These are phyloP conservation scores for Melanotaenia maccullochi DNA, from an alignment of 2,797 vertebrate species.

Conservation along the genomic window DNA sequence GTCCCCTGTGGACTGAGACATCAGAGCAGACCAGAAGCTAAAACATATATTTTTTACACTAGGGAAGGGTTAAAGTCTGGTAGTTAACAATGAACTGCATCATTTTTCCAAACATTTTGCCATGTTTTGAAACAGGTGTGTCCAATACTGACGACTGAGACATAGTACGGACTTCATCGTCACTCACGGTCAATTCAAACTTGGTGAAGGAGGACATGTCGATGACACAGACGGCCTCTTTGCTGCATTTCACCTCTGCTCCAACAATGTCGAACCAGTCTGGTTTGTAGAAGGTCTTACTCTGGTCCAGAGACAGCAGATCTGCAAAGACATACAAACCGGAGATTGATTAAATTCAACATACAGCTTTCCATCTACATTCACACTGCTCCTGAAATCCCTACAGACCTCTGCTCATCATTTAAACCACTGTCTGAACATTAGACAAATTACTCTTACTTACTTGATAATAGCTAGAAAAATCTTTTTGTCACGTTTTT, in stretches of 20 bases:
- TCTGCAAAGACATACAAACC: slow-evolving; percentile 76
- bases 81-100: not conserved
- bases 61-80: not conserved
- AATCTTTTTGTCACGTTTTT: not conserved
- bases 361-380: not conserved
- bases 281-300: slow-evolving; percentile 98
- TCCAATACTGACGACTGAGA: not conserved
- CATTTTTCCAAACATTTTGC: not conserved
- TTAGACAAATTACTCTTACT: not conserved
- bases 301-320: slow-evolving; percentile 93
- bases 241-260: slow-evolving; percentile 97
- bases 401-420: not conserved
- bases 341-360: not conserved
- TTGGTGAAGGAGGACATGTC: slow-evolving; percentile 99
- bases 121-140: not conserved
- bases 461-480: not conserved
- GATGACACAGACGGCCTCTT: slow-evolving; percentile 96
- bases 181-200: slow-evolving; percentile 96
- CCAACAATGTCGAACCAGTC: slow-evolving; percentile 99
- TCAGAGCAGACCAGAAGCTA: slow-evolving; percentile 22
- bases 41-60: too few relatives aligned
- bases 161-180: not conserved
- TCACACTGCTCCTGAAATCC: not conserved
- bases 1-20: slow-evolving; percentile 87
- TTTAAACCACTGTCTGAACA: not conserved